These are phyloP conservation scores for Meandrina meandrites DNA, from an alignment of 92 coral and sea anemone genomes.

Conservation along the genomic window DNA sequence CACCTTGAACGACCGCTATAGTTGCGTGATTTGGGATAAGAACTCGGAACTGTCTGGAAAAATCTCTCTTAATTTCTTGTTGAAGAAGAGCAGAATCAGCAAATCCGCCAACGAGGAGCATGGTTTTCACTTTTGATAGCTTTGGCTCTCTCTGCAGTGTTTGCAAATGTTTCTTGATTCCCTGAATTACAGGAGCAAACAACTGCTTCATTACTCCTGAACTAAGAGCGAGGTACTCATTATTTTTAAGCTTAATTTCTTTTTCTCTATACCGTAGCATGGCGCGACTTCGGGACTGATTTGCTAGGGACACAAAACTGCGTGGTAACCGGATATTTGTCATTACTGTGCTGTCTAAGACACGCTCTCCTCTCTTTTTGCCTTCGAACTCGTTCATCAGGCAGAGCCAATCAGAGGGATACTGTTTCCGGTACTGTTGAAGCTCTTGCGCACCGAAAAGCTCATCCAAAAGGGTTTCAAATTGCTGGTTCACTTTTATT, in stretches of 20 bases:
- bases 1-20: slow-evolving; percentile 66
- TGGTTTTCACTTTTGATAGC: slow-evolving; percentile 9
- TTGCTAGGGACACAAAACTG: slow-evolving; percentile 49
- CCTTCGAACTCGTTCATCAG: slow-evolving; percentile 41
- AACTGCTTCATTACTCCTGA: background rate
- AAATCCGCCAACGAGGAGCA: slow-evolving; percentile 52
- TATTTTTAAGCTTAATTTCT: background rate
- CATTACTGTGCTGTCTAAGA: slow-evolving; percentile 9
- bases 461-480: slow-evolving; percentile 21
- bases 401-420: slow-evolving; percentile 29
- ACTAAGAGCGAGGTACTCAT: slow-evolving; percentile 12
- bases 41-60: slow-evolving; percentile 13
- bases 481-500: slow-evolving; percentile 21
- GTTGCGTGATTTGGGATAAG: slow-evolving; percentile 65
- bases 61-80: background rate
- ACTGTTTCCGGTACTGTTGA: background rate
- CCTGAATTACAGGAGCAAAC: slow-evolving; percentile 7
- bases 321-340: slow-evolving; percentile 30
- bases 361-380: slow-evolving; percentile 28
- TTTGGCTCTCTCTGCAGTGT: background rate
- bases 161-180: background rate
- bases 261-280: slow-evolving; percentile 10
- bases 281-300: slow-evolving; percentile 36
- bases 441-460: slow-evolving; percentile 24
- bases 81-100: slow-evolving; percentile 51